Conservation (phyloP, 2,113 vertebrate species). For the Tupaia chinensis region DNA sequence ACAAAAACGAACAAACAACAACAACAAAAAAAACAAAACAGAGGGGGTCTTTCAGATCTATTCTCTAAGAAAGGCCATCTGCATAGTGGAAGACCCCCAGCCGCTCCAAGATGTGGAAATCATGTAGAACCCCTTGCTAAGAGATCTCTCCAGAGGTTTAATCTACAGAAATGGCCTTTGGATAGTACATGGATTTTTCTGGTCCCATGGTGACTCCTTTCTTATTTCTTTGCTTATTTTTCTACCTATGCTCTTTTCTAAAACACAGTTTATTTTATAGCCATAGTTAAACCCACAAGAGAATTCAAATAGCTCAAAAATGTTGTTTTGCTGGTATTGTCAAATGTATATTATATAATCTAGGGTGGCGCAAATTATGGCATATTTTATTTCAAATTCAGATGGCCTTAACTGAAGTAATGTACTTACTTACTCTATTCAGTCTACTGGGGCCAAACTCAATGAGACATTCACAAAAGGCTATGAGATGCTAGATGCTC, state of each 20-base stretch:
- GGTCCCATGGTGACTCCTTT: background rate
- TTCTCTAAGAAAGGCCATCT: background rate
- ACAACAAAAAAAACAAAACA: no score
- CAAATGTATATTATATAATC: background rate
- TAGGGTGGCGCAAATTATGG: background rate
- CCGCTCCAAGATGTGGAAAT: background rate
- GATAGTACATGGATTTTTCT: background rate
- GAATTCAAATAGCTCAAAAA: background rate
- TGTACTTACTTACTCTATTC: background rate
- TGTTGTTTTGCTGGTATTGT: background rate
- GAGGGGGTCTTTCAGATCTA: background rate
- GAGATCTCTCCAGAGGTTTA: background rate
- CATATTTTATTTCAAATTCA: background rate
- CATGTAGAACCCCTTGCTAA: background rate
- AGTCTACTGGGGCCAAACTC: background rate
- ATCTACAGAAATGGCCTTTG: background rate
- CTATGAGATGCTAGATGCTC: background rate
- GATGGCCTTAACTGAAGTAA: background rate
- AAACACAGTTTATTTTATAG: background rate
- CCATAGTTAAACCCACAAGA: background rate
- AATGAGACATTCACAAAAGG: background rate
- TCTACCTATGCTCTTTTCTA: background rate
- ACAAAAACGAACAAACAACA: no score
- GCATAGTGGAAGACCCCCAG: background rate
- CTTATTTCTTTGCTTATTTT: background rate